A percentile compares a stretch with the other conserved stretches of the same genome.
phyloP scores from a whole-genome alignment of 2,888 invertebrate species.

The Harpalus rubripes region DNA sequence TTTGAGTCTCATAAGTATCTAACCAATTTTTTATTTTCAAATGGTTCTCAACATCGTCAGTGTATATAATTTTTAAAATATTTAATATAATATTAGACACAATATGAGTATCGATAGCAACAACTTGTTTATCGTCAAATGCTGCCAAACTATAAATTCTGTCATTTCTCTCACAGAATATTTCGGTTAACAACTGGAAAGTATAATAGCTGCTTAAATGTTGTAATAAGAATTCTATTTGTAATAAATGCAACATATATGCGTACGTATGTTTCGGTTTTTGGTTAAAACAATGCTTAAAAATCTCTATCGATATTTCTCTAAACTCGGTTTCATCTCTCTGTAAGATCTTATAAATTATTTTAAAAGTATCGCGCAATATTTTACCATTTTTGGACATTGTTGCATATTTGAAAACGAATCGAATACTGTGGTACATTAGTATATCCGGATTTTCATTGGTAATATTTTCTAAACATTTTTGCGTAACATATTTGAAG shows the following conservation, averaged over 20 bases:
- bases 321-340: not conserved
- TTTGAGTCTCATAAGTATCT: not conserved
- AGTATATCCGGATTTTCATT: constrained; percentile 8
- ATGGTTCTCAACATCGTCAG: not conserved
- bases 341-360: constrained; percentile 47
- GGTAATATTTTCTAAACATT: too few relatives aligned
- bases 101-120: constrained; percentile 17
- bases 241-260: constrained; percentile 21
- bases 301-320: not conserved
- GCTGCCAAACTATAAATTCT: not conserved
- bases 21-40: not conserved
- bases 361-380: not conserved
- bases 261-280: not conserved
- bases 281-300: constrained; percentile 15
- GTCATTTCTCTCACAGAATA: constrained; percentile 4
- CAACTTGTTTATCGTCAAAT: constrained; percentile 13
- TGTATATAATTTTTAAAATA: not conserved
- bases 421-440: constrained; percentile 6
- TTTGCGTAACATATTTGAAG: too few relatives aligned
- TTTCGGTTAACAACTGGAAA: constrained; percentile 2
- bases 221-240: not conserved
- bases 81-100: constrained; percentile 2
- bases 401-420: not conserved
- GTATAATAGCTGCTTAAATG: not conserved
- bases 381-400: not conserved